Base-by-base conservation (phyloP, 1,140 invertebrate species). In the Trypoxylus dichotomus region DNA sequence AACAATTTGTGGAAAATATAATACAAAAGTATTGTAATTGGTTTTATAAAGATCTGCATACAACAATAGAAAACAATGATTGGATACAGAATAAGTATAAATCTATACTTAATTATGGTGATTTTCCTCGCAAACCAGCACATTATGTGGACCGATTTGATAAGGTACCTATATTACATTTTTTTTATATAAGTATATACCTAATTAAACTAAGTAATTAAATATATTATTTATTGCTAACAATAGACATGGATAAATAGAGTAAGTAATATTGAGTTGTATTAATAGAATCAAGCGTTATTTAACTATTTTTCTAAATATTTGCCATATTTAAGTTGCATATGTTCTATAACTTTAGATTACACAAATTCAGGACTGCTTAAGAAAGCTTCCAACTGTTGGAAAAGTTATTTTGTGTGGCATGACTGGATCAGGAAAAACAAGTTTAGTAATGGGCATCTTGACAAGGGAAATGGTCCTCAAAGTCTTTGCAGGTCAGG, bases 341-440 rank as follows among this genome's bases (percentile, higher is more conserved):
- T n/a, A n/a, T n/a, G n/a, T n/a, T n/a, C n/a, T 37, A 37, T 41
- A 73, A 72, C 43, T 77, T 27, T 43, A 77, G 68, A 73, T 72
- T 21, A 72, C 19, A 11, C 42, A 77, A 58, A 13, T 72, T 77
- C 75, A 68, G 21, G n/a, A 19, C 24, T n/a, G 60, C 7, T 32
- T 76, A 41, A 60, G 25, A 76, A 63, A 3, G 13, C 21, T 63
- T 10, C 10, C 27, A 3, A 68, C 13, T 7, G 19, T 15, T 7
- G 75, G 58, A 74, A 90, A 90, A 80, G 76, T 93, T 13, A 88
- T 87, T 6, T 84, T 93, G 15, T 89, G 91, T 84, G 92, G 92
- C 1, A 93, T 93, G 90, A 88, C 90, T 29, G 92, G 92, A 13
- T 90, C 88, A 80, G 92, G 92, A n/a, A 93, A 93, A 87, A 90